Evolutionary conservation across 2,888 invertebrate genomes (phyloP).

Genomic region (Endotricha flammealis): DNA sequence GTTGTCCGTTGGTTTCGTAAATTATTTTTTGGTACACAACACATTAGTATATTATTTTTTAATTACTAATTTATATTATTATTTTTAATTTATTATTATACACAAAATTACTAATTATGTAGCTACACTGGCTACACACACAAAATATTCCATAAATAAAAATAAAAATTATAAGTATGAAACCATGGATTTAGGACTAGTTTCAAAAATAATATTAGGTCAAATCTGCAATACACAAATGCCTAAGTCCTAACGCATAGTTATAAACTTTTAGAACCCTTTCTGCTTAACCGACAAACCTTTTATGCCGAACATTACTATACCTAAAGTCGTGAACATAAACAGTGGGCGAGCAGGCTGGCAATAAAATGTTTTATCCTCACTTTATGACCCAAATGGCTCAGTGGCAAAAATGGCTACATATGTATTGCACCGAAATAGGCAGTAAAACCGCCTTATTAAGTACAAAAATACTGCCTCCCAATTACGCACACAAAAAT

Average conservation of each 20-base stretch:
- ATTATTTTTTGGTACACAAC: too few species aligned
- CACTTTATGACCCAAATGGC: constrained; percentile 45
- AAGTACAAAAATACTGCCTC: constrained; percentile 4
- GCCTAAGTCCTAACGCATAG: constrained; percentile 4
- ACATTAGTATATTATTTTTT: too few species aligned
- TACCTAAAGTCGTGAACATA: constrained; percentile 46
- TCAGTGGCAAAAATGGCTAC: constrained; percentile 26
- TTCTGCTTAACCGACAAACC: constrained; percentile 51
- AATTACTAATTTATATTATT: too few species aligned
- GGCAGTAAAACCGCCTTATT: constrained; percentile 8
- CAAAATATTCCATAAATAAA: too few species aligned
- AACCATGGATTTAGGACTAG: too few species aligned
- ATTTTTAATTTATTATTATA: too few species aligned
- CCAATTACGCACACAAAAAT: background rate
- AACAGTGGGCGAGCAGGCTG: constrained; percentile 32
- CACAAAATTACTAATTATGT: too few species aligned
- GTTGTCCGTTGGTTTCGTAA: too few species aligned
- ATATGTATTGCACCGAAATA: constrained; percentile 12
- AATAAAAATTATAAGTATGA: too few species aligned
- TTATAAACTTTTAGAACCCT: constrained; percentile 41
- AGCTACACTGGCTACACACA: too few species aligned
- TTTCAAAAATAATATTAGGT: too few species aligned
- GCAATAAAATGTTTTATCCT: constrained; percentile 53
- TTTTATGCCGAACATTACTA: constrained; percentile 35
- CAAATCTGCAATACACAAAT: too few species aligned